phyloP scores from a whole-genome alignment of 2,888 invertebrate species.

The Gari tellinella region DNA sequence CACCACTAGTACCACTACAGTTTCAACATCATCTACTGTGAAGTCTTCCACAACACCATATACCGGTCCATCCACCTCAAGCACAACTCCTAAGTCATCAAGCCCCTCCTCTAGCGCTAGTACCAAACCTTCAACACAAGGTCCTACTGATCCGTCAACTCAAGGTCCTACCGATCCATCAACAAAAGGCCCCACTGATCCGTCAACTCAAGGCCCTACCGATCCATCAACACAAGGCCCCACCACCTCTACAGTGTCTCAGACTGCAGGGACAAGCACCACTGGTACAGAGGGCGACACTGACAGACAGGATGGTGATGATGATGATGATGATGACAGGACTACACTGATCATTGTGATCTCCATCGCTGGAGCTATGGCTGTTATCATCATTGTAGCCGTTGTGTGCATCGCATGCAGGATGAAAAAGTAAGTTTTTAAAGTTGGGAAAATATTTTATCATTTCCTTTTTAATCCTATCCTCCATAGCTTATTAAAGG shows the following conservation, averaged over 20 bases:
- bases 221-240: conserved; percentile 1
- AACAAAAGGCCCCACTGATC: not conserved
- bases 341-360: conserved; percentile 20
- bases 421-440: conserved; percentile 17
- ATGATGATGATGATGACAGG: conserved; percentile 4
- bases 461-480: too few species aligned
- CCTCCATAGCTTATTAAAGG: too few species aligned
- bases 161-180: conserved; percentile 1
- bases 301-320: not conserved
- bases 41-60: conserved; percentile 1
- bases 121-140: not conserved
- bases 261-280: not conserved
- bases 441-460: too few species aligned
- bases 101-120: conserved; percentile 1
- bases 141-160: not conserved
- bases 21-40: not conserved
- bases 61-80: not conserved
- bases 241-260: not conserved
- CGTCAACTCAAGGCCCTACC: conserved; percentile 1
- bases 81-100: not conserved
- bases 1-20: not conserved
- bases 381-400: conserved; percentile 6
- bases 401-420: conserved; percentile 17
- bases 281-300: not conserved
- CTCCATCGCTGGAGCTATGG: conserved; percentile 7